Evolutionary conservation across 2,797 vertebrate species (phyloP), one percentile per base, ranked within the genome.

Genomic region (Aldrovandia affinis): DNA sequence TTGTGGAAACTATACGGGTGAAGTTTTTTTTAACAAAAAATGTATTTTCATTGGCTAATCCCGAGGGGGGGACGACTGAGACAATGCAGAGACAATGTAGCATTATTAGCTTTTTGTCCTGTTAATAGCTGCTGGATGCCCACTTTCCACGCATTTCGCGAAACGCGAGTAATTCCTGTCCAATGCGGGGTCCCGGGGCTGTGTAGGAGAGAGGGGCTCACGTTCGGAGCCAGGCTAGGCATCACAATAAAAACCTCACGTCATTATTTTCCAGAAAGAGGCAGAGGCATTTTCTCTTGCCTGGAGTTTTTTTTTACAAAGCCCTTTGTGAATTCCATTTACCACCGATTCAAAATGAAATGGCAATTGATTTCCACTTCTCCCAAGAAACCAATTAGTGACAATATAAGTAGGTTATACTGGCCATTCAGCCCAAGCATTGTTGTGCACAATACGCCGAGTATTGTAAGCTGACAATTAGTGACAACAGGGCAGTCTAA

Each of bases 321-420:
- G 61, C 59, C 77, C 78, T 80, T 80, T 80, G 78, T 80, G 61
- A 50, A 25, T 39, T 57, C 78, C 59, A 80, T 68, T 77, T 84
- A 63, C 10, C 14, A 77, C 28, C 47, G 55, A 84, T 6, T 78
- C 50, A 28, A 80, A 84, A 80, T 80, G 20, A 79, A 39, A 84
- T 39, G 30, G 33, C 47, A 79, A 65, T 61, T 84, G 83, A 84
- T 80, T 65, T 81, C 59, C 25, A 81, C 81, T 82, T 82, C 70
- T 52, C 47, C 61, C 83, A 84, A 84, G 83, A 84, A 84, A 80
- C 83, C 83, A 84, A 84, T 84, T 84, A 84, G 83, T 78, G 57
- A 84, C 78, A 80, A 84, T 84, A 84, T 80, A 84, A 84, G 83
- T 84, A 80, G 83, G 77, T 80, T 84, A 84, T 77, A 84, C 44